Evolutionary conservation across 2,888 invertebrate genomes (phyloP), one percentile per base, ranked within the genome.

Genomic region (Stenolophus ochropezus): DNA sequence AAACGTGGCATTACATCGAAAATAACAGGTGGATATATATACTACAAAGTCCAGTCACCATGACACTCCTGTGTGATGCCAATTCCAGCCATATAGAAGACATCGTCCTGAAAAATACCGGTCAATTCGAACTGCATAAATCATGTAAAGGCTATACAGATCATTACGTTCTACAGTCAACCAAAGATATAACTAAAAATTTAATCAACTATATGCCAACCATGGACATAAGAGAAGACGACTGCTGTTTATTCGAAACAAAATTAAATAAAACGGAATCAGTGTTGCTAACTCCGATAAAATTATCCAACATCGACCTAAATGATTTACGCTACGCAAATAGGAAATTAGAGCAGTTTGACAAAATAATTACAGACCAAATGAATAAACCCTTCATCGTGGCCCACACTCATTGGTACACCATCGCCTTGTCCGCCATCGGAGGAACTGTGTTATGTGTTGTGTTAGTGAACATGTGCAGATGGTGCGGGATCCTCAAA

Each of bases 331-430:
- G n/a, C n/a, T n/a, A n/a, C n/a, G n/a, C n/a, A n/a, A n/a, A n/a
- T n/a, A n/a, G n/a, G n/a, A n/a, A n/a, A n/a, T n/a, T 56, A 84
- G 84, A 53, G 85, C 84, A 56, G 33, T 84, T 2, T 81, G 83
- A 16, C 83, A 69, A 84, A 25, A 42, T 83, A 3, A 11, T 85
- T 3, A 82, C 82, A 1, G 73, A 84, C 6, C 82, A 82, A 20
- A 23, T 83, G 5, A 83, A 83, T 16, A 78, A 83, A 42, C 81
- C 84, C 8, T 83, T 83, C 18, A 83, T 83, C 8, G 80, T 83
- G 18, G 47, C 25, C 5, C 84, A 83, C 14, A 82, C 83, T 3
- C 75, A 81, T 33, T 33, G n/a, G n/a, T n/a, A n/a, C n/a, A n/a
- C n/a, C n/a, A n/a, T n/a, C n/a, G n/a, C 33, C 33, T 42, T 42